These are phyloP conservation scores for Pachyramphus minor DNA, from an alignment of 2,113 vertebrate genomes.

Conservation along the genomic window DNA sequence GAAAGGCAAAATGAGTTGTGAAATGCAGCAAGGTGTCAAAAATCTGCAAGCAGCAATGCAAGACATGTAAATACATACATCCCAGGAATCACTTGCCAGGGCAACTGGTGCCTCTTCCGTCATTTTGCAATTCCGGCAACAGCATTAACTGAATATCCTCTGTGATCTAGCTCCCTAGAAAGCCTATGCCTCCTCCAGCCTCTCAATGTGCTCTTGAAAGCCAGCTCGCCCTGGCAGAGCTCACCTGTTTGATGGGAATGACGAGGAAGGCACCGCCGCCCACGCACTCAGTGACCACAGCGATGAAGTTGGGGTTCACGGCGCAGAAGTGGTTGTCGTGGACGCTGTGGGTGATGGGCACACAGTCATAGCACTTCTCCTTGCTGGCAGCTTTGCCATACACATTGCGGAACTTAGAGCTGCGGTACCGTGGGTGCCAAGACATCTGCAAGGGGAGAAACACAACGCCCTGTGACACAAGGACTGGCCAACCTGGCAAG, in stretches of 20 bases:
- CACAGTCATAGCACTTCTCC: slow-evolving; percentile 82
- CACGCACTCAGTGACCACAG: slow-evolving; percentile 87
- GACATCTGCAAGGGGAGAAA: slow-evolving; percentile 82
- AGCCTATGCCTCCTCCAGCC: background rate
- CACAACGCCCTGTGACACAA: fast-evolving
- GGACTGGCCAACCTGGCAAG: fast-evolving
- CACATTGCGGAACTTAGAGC: slow-evolving; percentile 89
- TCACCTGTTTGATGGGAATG: slow-evolving; percentile 87
- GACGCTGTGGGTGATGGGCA: slow-evolving; percentile 88
- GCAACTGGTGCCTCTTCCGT: background rate
- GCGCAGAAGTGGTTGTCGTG: slow-evolving; percentile 94
- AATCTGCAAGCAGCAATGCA: background rate
- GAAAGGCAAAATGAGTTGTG: background rate
- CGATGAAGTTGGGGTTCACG: slow-evolving; percentile 90
- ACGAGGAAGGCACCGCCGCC: slow-evolving; percentile 90
- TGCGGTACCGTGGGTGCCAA: slow-evolving; percentile 82
- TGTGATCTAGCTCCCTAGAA: background rate
- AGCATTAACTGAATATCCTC: background rate
- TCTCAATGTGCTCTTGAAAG: fast-evolving
- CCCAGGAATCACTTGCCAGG: background rate
- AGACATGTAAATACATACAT: background rate
- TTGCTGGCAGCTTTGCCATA: slow-evolving; percentile 83
- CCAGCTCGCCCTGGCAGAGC: fast-evolving
- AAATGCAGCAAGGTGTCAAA: background rate
- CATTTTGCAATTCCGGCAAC: background rate